Evolutionary conservation across 2,888 invertebrate species (phyloP).

Genomic region (Operophtera brumata): DNA sequence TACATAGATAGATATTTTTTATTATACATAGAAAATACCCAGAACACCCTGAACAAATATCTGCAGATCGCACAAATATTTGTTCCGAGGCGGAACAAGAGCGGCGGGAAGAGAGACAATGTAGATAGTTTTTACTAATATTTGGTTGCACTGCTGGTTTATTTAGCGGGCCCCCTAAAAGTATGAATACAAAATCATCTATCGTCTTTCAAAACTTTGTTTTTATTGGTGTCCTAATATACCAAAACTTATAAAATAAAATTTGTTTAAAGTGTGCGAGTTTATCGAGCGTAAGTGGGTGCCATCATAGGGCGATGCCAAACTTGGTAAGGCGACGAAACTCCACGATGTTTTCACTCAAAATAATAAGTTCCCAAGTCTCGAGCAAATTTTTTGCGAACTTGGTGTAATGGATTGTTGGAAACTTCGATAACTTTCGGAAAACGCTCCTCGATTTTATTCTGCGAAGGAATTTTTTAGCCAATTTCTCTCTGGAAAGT

Average conservation of each 20-base stretch:
- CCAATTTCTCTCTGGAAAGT: slow-evolving; percentile 75
- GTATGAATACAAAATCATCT: slow-evolving; percentile 2
- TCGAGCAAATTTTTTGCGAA: slow-evolving; percentile 72
- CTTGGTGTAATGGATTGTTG: slow-evolving; percentile 80
- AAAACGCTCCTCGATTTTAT: slow-evolving; percentile 78
- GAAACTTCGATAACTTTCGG: slow-evolving; percentile 79
- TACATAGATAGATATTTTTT: no score
- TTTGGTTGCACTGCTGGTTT: no score
- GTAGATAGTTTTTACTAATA: no score
- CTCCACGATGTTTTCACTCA: slow-evolving; percentile 75
- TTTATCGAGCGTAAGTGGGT: slow-evolving; percentile 50
- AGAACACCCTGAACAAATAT: no score
- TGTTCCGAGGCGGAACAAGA: no score
- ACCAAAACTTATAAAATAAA: slow-evolving; percentile 28
- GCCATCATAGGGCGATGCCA: slow-evolving; percentile 40
- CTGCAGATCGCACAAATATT: no score
- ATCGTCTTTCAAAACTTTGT: slow-evolving; percentile 1
- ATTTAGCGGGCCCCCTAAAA: background rate
- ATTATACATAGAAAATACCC: no score
- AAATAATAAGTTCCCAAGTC: slow-evolving; percentile 74
- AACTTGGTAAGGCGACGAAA: slow-evolving; percentile 65
- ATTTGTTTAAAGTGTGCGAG: slow-evolving; percentile 38
- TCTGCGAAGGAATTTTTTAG: slow-evolving; percentile 77
- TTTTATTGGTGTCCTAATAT: slow-evolving; percentile 24
- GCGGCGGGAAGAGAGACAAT: no score